phyloP scores from a whole-genome alignment of 2,888 invertebrate genomes.

The Ichneumon xanthorius region DNA sequence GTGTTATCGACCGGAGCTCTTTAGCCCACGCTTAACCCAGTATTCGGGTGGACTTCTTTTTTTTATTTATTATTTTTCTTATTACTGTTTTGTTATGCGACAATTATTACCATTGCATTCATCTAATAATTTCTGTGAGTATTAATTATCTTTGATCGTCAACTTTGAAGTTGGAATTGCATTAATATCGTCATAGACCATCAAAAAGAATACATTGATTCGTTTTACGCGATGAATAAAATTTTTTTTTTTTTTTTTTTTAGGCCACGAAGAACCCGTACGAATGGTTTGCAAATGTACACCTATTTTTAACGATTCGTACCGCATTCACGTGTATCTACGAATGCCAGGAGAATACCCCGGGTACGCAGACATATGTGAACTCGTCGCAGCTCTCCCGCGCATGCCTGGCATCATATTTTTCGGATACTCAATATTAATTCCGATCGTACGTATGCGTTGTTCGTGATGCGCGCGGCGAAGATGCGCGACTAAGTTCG shows the following conservation, averaged over 20 bases:
- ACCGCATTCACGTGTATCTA: too few relatives aligned
- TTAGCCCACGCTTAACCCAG: too few relatives aligned
- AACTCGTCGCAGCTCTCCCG: conserved; percentile 11
- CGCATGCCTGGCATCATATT: conserved; percentile 70
- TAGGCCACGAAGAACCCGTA: background rate
- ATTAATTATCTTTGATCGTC: too few relatives aligned
- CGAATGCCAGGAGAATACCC: conserved; percentile 9
- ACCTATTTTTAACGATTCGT: background rate
- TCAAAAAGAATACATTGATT: too few relatives aligned
- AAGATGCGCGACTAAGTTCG: conserved; percentile 55
- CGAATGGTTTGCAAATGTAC: conserved; percentile 11
- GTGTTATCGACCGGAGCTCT: too few relatives aligned
- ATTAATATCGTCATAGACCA: too few relatives aligned
- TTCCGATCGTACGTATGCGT: conserved; percentile 78
- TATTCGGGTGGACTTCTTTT: background rate
- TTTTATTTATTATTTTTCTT: conserved; percentile 6
- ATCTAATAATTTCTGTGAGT: too few relatives aligned
- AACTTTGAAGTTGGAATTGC: too few relatives aligned
- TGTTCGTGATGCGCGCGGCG: conserved; percentile 54
- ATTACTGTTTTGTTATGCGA: background rate
- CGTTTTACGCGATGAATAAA: background rate
- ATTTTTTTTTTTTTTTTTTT: background rate
- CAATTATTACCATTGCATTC: too few relatives aligned
- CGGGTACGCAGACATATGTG: conserved; percentile 3
- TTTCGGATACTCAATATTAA: conserved; percentile 80